Evolutionary conservation across 1,140 invertebrate genomes (phyloP), one percentile per base, ranked within the genome.

Genomic region (Lanistes nyassanus): DNA sequence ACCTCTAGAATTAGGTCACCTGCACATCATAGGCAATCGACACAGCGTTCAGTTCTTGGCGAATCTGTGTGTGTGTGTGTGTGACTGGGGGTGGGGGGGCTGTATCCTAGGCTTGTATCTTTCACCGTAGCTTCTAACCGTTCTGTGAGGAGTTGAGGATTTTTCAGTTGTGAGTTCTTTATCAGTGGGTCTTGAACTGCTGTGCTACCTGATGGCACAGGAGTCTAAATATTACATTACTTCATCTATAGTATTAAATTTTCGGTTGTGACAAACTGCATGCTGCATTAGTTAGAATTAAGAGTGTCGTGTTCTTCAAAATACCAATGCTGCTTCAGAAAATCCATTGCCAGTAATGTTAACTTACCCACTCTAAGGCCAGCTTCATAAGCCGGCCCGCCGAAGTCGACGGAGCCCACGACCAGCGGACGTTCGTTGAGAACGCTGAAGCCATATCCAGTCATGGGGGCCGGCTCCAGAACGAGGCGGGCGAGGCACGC

Each of bases 1-100:
- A 83, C 83, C 58, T 86, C 84, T 42, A 88, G 70, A 51, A 89
- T 83, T 21, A 89, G 79, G 77, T 89, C 88, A 78, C 85, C 88
- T 88, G 42, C 6, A 70, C 78, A 39, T 9, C 23, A 47, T 26
- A 23, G 11, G n/a, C 56, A 60, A 11, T 26, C 29, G 23, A 31
- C 4, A 6, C 58, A 60, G 23, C 7, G n/a, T 51, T 2, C n/a
- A 36, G 42, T 11, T 34, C 21, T 36, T 7, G 37, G 64, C 37
- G 64, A 31, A 31, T 64, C 16, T 23, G 62, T 64, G 1, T 23
- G 62, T 64, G 62, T 23, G 29, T 64, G 62, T 23, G 62, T 64
- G 62, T 1, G 62, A 26, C 23, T 1, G 53, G 13, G 53, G 13
- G 53, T 55, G 53, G n/a, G n/a, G n/a, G n/a, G n/a, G 53, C n/a